These are phyloP conservation scores for Albula glossodonta DNA, from an alignment of 2,113 vertebrate genomes.

Conservation along the genomic window DNA sequence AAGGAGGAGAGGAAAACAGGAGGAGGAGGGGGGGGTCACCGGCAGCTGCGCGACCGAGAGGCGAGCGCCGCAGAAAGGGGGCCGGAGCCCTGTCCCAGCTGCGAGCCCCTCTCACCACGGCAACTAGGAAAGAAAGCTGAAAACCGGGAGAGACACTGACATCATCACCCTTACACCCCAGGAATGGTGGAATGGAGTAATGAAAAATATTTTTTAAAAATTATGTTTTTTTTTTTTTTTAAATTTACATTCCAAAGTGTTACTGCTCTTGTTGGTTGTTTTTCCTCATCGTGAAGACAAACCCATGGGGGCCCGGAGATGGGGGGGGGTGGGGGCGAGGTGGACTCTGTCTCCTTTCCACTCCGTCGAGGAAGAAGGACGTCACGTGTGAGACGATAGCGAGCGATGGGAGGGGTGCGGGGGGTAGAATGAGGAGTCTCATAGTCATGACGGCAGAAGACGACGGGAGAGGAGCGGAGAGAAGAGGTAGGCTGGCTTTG, in stretches of 20 bases:
- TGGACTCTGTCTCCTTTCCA: not conserved
- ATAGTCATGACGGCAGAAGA: not conserved
- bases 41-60: conserved; percentile 39
- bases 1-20: conserved; percentile 24
- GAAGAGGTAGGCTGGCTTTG: not conserved
- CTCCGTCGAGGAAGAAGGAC: not conserved
- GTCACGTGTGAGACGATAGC: not conserved
- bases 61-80: not conserved
- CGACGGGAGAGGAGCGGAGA: not conserved
- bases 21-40: conserved; percentile 38
- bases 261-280: not conserved
- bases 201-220: not conserved
- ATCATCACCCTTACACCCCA: too few species aligned
- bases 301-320: not conserved
- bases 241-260: not conserved
- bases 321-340: not conserved
- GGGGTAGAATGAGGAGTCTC: not conserved
- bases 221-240: not conserved
- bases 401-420: not conserved
- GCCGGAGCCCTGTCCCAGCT: not conserved
- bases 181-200: too few species aligned
- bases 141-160: too few species aligned
- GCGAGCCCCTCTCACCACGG: too few species aligned
- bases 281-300: not conserved
- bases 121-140: too few species aligned